Percentiles rank a stretch among this genome's conserved stretches.
Evolutionary conservation across 2,113 vertebrate genomes (phyloP).

Genomic region (Gallinago media): DNA sequence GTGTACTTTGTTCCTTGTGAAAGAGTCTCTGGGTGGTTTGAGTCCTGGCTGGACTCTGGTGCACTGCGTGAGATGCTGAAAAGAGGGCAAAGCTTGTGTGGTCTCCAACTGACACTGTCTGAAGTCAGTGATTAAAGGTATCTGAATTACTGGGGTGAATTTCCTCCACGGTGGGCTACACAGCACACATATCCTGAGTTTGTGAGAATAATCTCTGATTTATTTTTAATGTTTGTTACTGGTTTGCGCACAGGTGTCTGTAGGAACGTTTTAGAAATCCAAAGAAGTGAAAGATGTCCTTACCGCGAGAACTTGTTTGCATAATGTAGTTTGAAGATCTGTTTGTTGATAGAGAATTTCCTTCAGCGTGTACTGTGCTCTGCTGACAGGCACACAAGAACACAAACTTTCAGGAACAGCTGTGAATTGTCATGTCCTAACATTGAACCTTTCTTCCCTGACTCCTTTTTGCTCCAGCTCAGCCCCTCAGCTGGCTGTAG

Average conservation of each 20-base stretch:
- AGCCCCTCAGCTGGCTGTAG: background rate
- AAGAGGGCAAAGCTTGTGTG: background rate
- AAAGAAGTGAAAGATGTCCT: background rate
- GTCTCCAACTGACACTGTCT: fast-evolving
- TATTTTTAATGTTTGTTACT: background rate
- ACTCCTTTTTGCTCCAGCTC: background rate
- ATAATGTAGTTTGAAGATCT: background rate
- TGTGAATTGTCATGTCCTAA: background rate
- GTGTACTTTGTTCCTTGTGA: background rate
- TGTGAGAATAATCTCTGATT: background rate
- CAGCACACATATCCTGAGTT: background rate
- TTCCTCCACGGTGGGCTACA: background rate
- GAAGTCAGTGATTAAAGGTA: background rate
- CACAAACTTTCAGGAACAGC: background rate
- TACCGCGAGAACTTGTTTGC: background rate
- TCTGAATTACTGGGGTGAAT: background rate
- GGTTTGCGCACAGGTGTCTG: background rate
- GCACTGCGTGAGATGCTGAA: fast-evolving
- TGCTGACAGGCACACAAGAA: background rate
- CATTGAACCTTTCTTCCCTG: background rate
- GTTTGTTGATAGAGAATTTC: background rate
- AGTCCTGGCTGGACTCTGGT: background rate
- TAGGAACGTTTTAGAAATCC: background rate
- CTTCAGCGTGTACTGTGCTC: background rate
- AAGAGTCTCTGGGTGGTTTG: background rate